Base-by-base conservation (phyloP, 2,888 invertebrate genomes). In the Lasioglossum zephyrum region DNA sequence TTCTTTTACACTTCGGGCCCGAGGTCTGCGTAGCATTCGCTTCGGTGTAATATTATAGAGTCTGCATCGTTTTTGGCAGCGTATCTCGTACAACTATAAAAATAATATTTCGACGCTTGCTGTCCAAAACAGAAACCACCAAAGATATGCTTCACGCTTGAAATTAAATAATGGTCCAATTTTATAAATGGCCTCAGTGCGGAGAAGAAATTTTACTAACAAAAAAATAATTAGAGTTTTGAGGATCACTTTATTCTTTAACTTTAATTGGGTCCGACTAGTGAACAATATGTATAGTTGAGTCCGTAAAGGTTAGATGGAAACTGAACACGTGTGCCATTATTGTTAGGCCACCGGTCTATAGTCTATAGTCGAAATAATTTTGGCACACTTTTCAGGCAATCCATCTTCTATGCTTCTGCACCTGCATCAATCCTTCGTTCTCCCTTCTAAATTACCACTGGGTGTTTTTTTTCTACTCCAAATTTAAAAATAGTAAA, bases 351-450 rank as follows among this genome's bases (percentile, higher is more conserved):
- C 22, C 44, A 53, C 9, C 66, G 66, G 36, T 36, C 36, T 18
- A 49, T 73, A 22, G 79, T 63, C 78, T 18, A 49, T 73, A 22
- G 77, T 69, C 78, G 79, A 79, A 88, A 82, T 80, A 88, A 79
- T 88, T 87, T 85, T 87, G 87, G 88, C 88, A 82, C 84, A 75
- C 53, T 60, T 81, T 75, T 26, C 36, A 18, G 22, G 49, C 82
- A 73, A 88, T 87, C 87, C 85, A 77, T 87, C 81, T 81, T 53
- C 36, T 31, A n/a, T n/a, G 18, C 31, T 13, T 75, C 73, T 70
- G 47, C 79, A 79, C 77, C 70, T 69, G 39, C 66, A 41, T 31
- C 79, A 6, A 36, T 47, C 26, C 75, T 39, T 16, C 53, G 39
- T 49, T 49, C n/a, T 22, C 26, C 26, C 47, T 26, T 26, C 26